phyloP scores from a whole-genome alignment of 2,888 invertebrate species.

The Meiosimyza platycephala region DNA sequence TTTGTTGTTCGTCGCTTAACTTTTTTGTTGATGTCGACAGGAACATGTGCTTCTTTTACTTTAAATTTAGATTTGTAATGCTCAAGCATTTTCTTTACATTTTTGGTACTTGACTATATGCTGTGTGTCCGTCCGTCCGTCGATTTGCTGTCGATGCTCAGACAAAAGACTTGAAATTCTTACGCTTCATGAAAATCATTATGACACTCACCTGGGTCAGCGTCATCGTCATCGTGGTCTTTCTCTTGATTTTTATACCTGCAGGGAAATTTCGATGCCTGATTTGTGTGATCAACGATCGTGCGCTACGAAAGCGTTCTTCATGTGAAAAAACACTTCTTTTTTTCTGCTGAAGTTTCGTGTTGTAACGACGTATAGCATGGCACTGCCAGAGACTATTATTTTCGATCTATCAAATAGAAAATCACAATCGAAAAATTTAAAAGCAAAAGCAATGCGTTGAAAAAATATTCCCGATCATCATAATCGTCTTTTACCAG shows the following conservation, averaged over 20 bases:
- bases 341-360: background rate
- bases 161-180: constrained; percentile 17
- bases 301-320: constrained; percentile 15
- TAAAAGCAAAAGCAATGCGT: constrained; percentile 27
- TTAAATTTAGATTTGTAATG: background rate
- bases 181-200: constrained; percentile 36
- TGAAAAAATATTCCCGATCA: constrained; percentile 9
- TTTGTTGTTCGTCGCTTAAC: constrained; percentile 18
- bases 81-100: background rate
- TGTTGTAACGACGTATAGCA: constrained; percentile 1
- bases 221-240: background rate
- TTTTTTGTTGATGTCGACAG: too few species aligned
- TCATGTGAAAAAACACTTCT: background rate
- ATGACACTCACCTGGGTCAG: background rate
- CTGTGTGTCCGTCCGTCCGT: background rate
- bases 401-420: constrained; percentile 9
- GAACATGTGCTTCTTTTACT: background rate
- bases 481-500: background rate
- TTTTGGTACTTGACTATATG: constrained; percentile 21
- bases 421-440: constrained; percentile 13
- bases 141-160: background rate
- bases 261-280: constrained; percentile 6
- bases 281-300: constrained; percentile 22
- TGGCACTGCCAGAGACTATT: background rate
- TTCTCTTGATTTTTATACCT: constrained; percentile 5